Conservation (phyloP, 2,113 vertebrate species). For the Mungos mungo region DNA sequence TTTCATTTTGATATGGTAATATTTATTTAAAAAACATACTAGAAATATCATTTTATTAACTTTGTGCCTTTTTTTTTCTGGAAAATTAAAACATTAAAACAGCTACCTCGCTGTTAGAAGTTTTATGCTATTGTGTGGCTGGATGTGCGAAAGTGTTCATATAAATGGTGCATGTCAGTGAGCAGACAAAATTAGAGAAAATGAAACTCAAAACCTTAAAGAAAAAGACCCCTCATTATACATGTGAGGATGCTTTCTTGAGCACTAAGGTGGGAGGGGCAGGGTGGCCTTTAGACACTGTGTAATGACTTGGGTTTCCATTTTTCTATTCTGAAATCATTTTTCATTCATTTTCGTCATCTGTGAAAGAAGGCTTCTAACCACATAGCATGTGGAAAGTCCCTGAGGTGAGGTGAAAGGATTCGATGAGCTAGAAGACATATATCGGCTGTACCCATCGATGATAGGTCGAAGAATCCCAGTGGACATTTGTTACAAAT, state of each 20-base stretch:
- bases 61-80: slow-evolving; percentile 28
- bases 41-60: slow-evolving; percentile 45
- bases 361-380: slow-evolving; percentile 61
- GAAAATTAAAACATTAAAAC: slow-evolving; percentile 36
- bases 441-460: slow-evolving; percentile 23
- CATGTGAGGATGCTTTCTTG: not conserved
- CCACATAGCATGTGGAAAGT: not conserved
- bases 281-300: not conserved
- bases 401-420: slow-evolving; percentile 61
- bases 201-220: slow-evolving; percentile 23
- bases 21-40: slow-evolving; percentile 10
- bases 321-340: slow-evolving; percentile 59
- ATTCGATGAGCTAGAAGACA: slow-evolving; percentile 52
- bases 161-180: slow-evolving; percentile 15
- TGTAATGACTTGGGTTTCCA: slow-evolving; percentile 44
- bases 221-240: not conserved
- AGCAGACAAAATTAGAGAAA: slow-evolving; percentile 55
- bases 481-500: slow-evolving; percentile 70
- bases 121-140: slow-evolving; percentile 24
- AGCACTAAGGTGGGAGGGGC: not conserved
- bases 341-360: slow-evolving; percentile 61
- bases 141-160: not conserved
- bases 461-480: slow-evolving; percentile 74
- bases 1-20: slow-evolving; percentile 41
- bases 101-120: not conserved